Evolutionary conservation across 2,888 invertebrate species (phyloP).

Genomic region (Lymantria monacha): DNA sequence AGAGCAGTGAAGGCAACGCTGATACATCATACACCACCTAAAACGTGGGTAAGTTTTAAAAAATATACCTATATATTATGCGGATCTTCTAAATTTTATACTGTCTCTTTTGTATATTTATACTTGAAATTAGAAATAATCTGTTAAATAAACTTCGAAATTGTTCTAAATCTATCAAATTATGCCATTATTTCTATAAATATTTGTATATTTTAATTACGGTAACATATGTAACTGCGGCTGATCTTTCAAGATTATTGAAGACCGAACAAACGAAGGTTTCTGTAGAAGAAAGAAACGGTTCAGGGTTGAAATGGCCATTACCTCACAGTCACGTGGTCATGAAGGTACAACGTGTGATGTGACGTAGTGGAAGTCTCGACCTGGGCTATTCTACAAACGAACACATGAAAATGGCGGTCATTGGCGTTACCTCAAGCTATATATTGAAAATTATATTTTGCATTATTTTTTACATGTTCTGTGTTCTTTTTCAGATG

Average conservation of each 20-base stretch:
- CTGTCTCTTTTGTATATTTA: too few relatives aligned
- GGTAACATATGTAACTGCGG: background rate
- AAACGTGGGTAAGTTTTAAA: too few relatives aligned
- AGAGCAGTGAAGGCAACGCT: too few relatives aligned
- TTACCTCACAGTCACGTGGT: constrained; percentile 82
- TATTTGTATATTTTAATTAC: background rate
- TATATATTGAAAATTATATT: background rate
- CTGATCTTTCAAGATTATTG: constrained; percentile 5
- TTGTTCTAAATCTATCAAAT: too few relatives aligned
- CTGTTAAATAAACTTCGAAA: too few relatives aligned
- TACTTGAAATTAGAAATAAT: too few relatives aligned
- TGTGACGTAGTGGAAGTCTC: constrained; percentile 81
- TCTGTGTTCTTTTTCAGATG: background rate
- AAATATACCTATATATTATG: too few relatives aligned
- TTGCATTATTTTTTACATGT: background rate
- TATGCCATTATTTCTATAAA: too few relatives aligned
- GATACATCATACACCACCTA: too few relatives aligned
- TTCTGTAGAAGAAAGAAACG: constrained; percentile 35
- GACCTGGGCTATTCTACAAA: constrained; percentile 50
- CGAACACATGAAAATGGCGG: background rate
- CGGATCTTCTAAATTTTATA: too few relatives aligned
- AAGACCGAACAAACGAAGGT: constrained; percentile 20
- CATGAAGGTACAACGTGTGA: constrained; percentile 76
- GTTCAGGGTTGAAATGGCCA: constrained; percentile 78
- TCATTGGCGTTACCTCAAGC: too few relatives aligned